phyloP scores from a whole-genome alignment of 2,113 vertebrate species.

The Mus musculus region DNA sequence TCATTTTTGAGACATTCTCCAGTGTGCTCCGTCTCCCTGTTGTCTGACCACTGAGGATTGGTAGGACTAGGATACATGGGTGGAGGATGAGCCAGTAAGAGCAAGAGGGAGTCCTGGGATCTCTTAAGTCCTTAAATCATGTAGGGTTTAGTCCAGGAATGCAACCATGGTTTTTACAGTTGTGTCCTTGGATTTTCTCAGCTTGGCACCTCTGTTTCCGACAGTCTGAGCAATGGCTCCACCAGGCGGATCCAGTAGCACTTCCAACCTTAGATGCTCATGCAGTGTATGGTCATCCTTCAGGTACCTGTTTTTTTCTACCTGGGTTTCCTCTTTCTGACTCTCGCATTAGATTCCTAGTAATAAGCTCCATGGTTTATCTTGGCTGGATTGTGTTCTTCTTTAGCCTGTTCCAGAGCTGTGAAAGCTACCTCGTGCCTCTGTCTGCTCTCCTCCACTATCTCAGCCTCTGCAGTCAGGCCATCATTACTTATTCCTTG shows the following conservation, averaged over 20 bases:
- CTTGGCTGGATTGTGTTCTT: background rate
- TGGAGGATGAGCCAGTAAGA: background rate
- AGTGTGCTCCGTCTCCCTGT: background rate
- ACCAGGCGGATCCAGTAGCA: background rate
- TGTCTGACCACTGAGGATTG: background rate
- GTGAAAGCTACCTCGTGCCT: background rate
- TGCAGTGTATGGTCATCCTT: background rate
- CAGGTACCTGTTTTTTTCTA: background rate
- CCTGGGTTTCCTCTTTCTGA: background rate
- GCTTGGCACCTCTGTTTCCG: background rate
- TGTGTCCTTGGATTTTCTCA: background rate
- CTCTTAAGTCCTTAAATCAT: background rate
- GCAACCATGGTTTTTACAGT: background rate
- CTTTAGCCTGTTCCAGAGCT: background rate
- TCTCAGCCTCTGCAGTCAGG: background rate
- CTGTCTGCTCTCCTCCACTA: background rate
- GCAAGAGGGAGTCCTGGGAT: background rate
- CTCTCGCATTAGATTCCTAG: background rate
- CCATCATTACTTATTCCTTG: background rate
- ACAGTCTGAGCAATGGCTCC: background rate
- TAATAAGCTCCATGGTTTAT: background rate
- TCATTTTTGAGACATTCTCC: background rate
- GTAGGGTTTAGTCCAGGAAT: background rate
- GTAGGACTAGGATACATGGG: background rate
- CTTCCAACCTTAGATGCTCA: background rate